phyloP scores from a whole-genome alignment of 2,113 vertebrate genomes.

The Urocitellus parryii region DNA sequence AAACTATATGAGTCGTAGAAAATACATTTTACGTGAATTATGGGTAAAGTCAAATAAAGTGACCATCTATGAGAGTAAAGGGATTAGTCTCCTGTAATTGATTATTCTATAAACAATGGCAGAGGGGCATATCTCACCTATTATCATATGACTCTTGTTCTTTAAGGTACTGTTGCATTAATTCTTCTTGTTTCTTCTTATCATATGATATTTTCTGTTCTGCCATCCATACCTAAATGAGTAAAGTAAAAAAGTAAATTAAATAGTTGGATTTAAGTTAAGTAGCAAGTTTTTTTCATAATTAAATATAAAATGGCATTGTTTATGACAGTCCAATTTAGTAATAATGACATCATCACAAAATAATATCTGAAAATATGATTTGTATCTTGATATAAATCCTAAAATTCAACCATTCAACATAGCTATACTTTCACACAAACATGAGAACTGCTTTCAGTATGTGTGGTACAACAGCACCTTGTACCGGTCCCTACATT shows the following conservation, averaged over 20 bases:
- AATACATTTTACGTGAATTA: conserved; percentile 41
- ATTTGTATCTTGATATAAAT: neutral
- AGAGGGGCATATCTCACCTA: conserved; percentile 88
- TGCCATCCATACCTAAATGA: conserved; percentile 97
- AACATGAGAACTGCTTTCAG: conserved; percentile 9
- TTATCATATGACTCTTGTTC: conserved; percentile 99
- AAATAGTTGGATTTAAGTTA: neutral
- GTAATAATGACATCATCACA: conserved; percentile 27
- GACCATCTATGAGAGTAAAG: neutral
- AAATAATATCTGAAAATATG: conserved; percentile 16
- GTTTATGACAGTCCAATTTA: conserved; percentile 31
- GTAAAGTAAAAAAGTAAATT: conserved; percentile 63
- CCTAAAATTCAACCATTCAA: conserved; percentile 5
- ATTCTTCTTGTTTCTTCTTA: conserved; percentile 97
- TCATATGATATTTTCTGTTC: conserved; percentile 99
- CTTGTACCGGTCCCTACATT: neutral
- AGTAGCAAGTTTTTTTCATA: neutral
- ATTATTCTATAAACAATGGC: conserved; percentile 37
- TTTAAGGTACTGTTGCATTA: conserved; percentile 98
- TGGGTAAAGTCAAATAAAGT: neutral
- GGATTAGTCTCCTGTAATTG: neutral
- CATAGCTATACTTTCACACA: conserved; percentile 4
- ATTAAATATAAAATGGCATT: conserved; percentile 32
- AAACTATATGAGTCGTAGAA: neutral
- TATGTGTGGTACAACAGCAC: neutral